A percentile compares a stretch with the other conserved stretches of the same genome.
Evolutionary conservation across 2,797 vertebrate genomes (phyloP).

Genomic region (Micropoecilia bifurca): DNA sequence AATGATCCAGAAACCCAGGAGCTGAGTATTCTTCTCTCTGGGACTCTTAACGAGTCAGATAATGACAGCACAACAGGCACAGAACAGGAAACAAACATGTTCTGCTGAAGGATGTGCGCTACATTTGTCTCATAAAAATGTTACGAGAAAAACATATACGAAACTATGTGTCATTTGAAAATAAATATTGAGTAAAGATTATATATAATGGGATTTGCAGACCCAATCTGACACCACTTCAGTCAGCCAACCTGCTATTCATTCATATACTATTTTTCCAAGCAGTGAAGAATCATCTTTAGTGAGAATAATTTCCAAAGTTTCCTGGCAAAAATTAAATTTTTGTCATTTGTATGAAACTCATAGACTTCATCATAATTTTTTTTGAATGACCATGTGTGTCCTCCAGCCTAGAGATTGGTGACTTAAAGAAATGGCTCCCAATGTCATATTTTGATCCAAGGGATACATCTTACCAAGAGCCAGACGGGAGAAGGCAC

Average conservation of each 20-base stretch:
- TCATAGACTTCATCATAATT: no score
- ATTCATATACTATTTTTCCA: neutral
- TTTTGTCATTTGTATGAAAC: no score
- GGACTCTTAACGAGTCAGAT: constrained; percentile 3
- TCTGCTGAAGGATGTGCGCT: constrained; percentile 11
- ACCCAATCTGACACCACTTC: no score
- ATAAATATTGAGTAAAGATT: neutral
- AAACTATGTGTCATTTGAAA: neutral
- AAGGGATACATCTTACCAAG: constrained; percentile 85
- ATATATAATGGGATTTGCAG: neutral
- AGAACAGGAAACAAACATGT: constrained; percentile 1
- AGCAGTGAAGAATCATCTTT: neutral
- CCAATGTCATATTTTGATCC: neutral
- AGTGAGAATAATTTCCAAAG: neutral
- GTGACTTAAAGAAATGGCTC: neutral
- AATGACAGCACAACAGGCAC: neutral
- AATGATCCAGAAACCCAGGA: constrained; percentile 16
- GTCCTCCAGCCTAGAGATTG: neutral
- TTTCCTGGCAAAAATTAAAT: neutral
- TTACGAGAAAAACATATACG: neutral
- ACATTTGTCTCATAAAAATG: neutral
- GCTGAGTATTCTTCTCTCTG: neutral
- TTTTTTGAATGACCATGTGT: neutral
- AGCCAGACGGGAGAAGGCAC: constrained; percentile 93
- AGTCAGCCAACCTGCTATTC: no score